A percentile compares a stretch with the other conserved stretches of the same genome.
Evolutionary conservation across 2,113 vertebrate genomes (phyloP).

Genomic region (Hypomesus transpacificus): DNA sequence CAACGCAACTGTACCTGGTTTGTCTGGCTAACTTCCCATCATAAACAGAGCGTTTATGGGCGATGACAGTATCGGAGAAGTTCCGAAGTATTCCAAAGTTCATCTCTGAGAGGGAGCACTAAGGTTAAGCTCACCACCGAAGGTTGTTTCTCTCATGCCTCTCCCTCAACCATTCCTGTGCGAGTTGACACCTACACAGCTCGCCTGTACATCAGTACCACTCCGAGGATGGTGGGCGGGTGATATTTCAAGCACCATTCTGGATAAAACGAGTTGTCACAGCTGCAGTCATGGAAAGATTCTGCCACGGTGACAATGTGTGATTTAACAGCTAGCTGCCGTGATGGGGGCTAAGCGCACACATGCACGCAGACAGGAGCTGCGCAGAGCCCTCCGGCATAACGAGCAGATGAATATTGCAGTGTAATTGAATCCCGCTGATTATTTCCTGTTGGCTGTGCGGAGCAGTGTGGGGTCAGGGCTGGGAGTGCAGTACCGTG

Average conservation of each 20-base stretch:
- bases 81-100: neutral
- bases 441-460: slow-evolving; percentile 57
- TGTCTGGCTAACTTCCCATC: neutral
- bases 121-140: neutral
- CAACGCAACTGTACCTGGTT: neutral
- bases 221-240: neutral
- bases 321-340: too few species aligned
- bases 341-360: neutral
- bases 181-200: neutral
- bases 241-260: neutral
- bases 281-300: too few species aligned
- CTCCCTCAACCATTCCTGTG: neutral
- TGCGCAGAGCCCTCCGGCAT: slow-evolving; percentile 18
- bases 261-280: neutral
- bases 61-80: neutral
- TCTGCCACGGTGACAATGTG: too few species aligned
- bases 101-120: neutral
- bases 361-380: slow-evolving; percentile 20
- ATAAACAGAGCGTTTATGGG: neutral
- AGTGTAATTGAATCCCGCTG: slow-evolving; percentile 62
- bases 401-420: slow-evolving; percentile 56
- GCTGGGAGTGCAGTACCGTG: neutral
- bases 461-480: neutral
- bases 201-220: neutral
- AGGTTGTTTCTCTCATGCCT: neutral